Conservation (phyloP, 2,888 invertebrate species). For the Antheraea yamamai region DNA sequence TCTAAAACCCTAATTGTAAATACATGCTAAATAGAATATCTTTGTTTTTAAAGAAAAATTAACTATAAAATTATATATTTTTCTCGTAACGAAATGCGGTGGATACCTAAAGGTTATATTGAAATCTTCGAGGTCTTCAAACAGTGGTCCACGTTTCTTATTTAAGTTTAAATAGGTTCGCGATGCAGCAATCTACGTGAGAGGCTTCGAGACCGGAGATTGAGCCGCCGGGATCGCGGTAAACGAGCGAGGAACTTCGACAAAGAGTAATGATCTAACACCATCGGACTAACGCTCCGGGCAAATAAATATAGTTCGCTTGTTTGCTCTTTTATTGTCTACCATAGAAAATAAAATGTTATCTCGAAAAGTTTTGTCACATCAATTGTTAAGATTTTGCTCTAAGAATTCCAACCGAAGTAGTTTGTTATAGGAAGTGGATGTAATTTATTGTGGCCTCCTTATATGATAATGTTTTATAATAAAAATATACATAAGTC, state of each 20-base stretch:
- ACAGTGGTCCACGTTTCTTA: conserved; percentile 44
- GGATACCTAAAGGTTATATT: conserved; percentile 8
- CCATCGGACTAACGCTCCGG: conserved; percentile 34
- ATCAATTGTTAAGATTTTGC: background rate
- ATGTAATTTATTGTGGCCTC: background rate
- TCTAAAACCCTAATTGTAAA: background rate
- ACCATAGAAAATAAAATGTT: conserved; percentile 24
- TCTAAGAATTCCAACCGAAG: background rate
- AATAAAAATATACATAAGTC: too few relatives aligned
- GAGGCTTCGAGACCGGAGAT: conserved; percentile 50
- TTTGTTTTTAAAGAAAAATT: too few relatives aligned
- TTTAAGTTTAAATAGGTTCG: conserved; percentile 61
- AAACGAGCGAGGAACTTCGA: conserved; percentile 55
- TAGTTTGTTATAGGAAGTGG: background rate
- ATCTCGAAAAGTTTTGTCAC: conserved; percentile 10
- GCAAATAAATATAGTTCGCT: conserved; percentile 18
- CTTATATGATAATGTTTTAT: background rate
- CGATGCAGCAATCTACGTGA: conserved; percentile 49
- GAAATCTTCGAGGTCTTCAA: conserved; percentile 25
- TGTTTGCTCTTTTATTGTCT: conserved; percentile 18
- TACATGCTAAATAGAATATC: too few relatives aligned
- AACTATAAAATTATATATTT: background rate
- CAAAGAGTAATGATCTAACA: conserved; percentile 60
- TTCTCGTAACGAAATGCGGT: background rate
- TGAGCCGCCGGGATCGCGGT: conserved; percentile 47